phyloP scores from a whole-genome alignment of 2,113 vertebrate species.

The Chaenogobius annularis region DNA sequence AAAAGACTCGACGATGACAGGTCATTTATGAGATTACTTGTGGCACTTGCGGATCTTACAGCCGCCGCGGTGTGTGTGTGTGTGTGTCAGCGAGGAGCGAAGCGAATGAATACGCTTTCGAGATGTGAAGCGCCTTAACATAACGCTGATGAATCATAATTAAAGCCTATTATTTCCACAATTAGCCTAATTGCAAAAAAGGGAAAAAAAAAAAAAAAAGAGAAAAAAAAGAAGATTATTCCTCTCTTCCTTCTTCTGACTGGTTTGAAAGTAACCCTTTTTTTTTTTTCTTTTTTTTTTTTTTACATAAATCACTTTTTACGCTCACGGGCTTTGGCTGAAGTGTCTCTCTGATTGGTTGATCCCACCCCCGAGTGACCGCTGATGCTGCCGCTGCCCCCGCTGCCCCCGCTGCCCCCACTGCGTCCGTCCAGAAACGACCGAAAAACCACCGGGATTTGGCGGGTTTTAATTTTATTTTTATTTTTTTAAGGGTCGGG shows the following conservation, averaged over 20 bases:
- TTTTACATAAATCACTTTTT: constrained; percentile 25
- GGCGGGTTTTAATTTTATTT: too few relatives aligned
- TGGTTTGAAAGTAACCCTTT: background rate
- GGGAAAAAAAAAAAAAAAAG: background rate
- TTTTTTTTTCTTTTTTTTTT: background rate
- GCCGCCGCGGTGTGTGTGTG: too few relatives aligned
- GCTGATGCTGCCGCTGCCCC: constrained; percentile 16
- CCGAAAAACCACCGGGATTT: background rate
- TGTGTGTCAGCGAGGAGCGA: too few relatives aligned
- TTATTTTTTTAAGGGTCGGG: too few relatives aligned
- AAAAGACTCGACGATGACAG: too few relatives aligned
- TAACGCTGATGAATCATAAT: too few relatives aligned
- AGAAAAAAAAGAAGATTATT: too few relatives aligned
- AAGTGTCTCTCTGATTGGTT: constrained; percentile 59
- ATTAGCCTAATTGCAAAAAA: background rate
- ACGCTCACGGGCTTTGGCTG: constrained; percentile 39
- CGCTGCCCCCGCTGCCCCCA: background rate
- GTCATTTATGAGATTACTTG: too few relatives aligned
- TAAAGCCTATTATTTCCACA: too few relatives aligned
- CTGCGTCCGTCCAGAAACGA: background rate
- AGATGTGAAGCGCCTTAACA: too few relatives aligned
- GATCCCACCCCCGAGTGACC: constrained; percentile 66
- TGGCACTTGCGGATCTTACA: too few relatives aligned
- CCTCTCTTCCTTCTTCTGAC: background rate
- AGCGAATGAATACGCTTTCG: too few relatives aligned